Conservation (phyloP, 1,140 invertebrate species). For the Matsumurasca onukii region DNA sequence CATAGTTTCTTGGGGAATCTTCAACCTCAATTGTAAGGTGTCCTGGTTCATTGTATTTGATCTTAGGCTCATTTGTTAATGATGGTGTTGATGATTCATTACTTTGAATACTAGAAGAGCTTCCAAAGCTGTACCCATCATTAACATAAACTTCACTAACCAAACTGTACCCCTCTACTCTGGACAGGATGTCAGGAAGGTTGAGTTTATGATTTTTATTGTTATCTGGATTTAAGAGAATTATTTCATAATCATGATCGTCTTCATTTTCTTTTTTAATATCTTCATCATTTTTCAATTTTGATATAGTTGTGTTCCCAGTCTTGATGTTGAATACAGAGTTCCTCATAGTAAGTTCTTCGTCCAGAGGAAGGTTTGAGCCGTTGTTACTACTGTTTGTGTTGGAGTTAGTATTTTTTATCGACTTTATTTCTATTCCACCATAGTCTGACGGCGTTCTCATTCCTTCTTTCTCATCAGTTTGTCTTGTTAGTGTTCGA, state of each 20-base stretch:
- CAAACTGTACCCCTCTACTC: constrained; percentile 60
- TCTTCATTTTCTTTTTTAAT: constrained; percentile 36
- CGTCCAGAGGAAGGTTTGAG: constrained; percentile 64
- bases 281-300: constrained; percentile 41
- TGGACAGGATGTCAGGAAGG: constrained; percentile 54
- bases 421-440: constrained; percentile 54
- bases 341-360: constrained; percentile 75
- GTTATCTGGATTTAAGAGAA: constrained; percentile 40
- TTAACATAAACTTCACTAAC: constrained; percentile 78
- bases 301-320: constrained; percentile 58
- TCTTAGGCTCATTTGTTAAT: constrained; percentile 34
- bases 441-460: constrained; percentile 62
- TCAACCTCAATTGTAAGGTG: constrained; percentile 77
- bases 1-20: constrained; percentile 68
- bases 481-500: constrained; percentile 47
- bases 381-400: constrained; percentile 48
- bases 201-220: constrained; percentile 48
- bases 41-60: constrained; percentile 59
- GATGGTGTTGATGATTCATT: constrained; percentile 32
- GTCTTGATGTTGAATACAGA: constrained; percentile 61
- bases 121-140: constrained; percentile 68
- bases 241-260: constrained; percentile 46
- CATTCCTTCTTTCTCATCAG: constrained; percentile 49
- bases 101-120: constrained; percentile 57
- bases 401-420: too few species aligned